Conservation (phyloP, 2,797 vertebrate species). For the Dipus sagitta region DNA sequence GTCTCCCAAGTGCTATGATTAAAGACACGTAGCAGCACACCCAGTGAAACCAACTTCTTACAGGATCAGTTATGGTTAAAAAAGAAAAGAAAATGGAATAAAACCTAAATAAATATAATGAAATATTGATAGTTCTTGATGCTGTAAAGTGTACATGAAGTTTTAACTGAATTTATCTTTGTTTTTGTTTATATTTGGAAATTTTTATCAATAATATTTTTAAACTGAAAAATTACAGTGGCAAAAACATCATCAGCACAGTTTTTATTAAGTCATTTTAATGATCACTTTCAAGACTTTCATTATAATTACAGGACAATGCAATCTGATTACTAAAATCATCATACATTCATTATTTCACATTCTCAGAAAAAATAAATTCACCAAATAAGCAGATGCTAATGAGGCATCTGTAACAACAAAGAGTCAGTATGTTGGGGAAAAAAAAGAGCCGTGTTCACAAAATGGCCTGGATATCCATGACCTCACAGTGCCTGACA, state of each 20-base stretch:
- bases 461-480: too few species aligned
- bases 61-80: neutral
- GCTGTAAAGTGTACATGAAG: neutral
- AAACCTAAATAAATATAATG: neutral
- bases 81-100: neutral
- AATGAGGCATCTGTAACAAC: neutral
- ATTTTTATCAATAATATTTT: constrained; percentile 51
- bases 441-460: constrained; percentile 6
- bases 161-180: neutral
- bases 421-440: constrained; percentile 52
- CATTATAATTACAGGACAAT: constrained; percentile 48
- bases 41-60: constrained; percentile 33
- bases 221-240: constrained; percentile 66
- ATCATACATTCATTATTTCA: constrained; percentile 49
- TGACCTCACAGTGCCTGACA: too few species aligned
- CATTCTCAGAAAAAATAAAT: constrained; percentile 49
- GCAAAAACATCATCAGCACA: constrained; percentile 1
- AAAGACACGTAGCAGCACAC: too few species aligned
- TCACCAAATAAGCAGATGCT: constrained; percentile 62
- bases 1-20: too few species aligned
- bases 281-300: constrained; percentile 19
- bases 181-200: neutral
- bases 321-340: constrained; percentile 52
- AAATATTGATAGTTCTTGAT: neutral
- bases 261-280: neutral